A percentile compares a stretch with the other conserved stretches of the same genome.
Evolutionary conservation across 2,888 invertebrate genomes (phyloP).

Genomic region (Noctua pronuba): DNA sequence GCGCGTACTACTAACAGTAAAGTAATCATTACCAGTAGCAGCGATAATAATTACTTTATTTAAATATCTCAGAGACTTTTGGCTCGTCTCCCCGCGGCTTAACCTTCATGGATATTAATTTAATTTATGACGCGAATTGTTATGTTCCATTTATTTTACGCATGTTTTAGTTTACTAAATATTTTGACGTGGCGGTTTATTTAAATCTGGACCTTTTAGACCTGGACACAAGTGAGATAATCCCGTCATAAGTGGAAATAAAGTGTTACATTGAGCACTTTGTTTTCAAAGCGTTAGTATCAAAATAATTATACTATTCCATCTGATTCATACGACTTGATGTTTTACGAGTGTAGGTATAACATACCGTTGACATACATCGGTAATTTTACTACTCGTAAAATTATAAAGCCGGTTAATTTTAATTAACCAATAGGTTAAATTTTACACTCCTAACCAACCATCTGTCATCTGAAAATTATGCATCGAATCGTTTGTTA

Average conservation of each 20-base stretch:
- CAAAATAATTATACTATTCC: conserved; percentile 47
- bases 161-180: conserved; percentile 63
- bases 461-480: conserved; percentile 51
- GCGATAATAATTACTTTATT: conserved; percentile 72
- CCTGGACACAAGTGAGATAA: conserved; percentile 20
- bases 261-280: conserved; percentile 43
- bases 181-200: conserved; percentile 59
- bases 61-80: conserved; percentile 69
- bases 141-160: conserved; percentile 74
- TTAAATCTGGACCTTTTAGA: conserved; percentile 62
- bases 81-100: conserved; percentile 67
- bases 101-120: conserved; percentile 76
- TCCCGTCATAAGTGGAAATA: conserved; percentile 17
- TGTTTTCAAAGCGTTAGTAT: conserved; percentile 50
- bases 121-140: conserved; percentile 75
- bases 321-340: conserved; percentile 51
- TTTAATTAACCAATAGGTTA: conserved; percentile 51
- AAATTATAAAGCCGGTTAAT: conserved; percentile 43
- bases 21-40: conserved; percentile 69
- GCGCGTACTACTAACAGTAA: conserved; percentile 77
- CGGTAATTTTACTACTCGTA: conserved; percentile 53
- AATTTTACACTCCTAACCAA: conserved; percentile 28
- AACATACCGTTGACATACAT: conserved; percentile 51
- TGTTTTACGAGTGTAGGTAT: conserved; percentile 50
- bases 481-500: conserved; percentile 52